Evolutionary conservation across 2,113 vertebrate species (phyloP).

Genomic region (Centropus bengalensis): DNA sequence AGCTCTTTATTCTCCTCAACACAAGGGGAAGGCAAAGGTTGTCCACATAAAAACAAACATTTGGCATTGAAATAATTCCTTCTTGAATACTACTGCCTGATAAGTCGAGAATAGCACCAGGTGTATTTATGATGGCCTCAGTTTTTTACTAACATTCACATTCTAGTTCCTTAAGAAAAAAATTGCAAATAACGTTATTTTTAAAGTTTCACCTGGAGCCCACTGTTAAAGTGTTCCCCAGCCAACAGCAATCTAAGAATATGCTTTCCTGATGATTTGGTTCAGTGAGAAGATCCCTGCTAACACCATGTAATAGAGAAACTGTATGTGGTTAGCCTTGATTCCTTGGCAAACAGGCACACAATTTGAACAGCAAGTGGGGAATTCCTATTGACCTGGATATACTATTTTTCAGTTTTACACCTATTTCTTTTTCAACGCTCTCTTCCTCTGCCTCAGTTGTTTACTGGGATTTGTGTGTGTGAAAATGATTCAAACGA

Average conservation of each 20-base stretch:
- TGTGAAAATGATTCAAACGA: not conserved
- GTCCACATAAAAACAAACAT: not conserved
- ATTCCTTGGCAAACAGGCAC: not conserved
- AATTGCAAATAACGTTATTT: not conserved
- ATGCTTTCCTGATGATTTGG: not conserved
- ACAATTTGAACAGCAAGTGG: not conserved
- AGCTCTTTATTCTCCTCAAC: not conserved
- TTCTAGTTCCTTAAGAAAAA: not conserved
- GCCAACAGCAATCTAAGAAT: not conserved
- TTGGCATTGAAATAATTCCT: not conserved
- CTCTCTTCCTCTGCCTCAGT: not conserved
- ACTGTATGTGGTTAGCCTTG: not conserved
- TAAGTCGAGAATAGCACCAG: not conserved
- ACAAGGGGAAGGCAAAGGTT: not conserved
- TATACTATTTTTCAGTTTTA: not conserved
- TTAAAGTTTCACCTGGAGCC: not conserved
- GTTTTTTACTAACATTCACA: not conserved
- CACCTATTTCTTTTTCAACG: not conserved
- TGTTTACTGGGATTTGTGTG: not conserved
- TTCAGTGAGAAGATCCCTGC: not conserved
- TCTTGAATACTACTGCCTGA: not conserved
- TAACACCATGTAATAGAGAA: not conserved
- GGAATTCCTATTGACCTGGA: conserved; percentile 16
- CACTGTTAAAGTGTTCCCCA: not conserved
- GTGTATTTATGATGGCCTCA: not conserved